Evolutionary conservation across 1,140 invertebrate genomes (phyloP).

Genomic region (Metaphire vulgaris): DNA sequence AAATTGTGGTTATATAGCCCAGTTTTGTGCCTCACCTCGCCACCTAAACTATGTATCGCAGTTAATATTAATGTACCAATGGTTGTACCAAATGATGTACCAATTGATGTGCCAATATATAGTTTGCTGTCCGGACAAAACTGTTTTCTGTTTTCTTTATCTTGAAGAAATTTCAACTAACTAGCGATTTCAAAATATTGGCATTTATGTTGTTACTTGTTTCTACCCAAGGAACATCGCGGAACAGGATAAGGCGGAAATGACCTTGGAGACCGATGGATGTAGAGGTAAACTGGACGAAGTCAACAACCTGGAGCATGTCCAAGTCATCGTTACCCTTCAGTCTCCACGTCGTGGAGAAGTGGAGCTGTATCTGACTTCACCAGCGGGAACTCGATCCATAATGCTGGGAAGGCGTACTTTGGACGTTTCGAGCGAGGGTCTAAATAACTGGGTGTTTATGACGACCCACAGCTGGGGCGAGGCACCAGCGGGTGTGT

Average conservation of each 20-base stretch:
- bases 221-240: neutral
- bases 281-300: conserved; percentile 74
- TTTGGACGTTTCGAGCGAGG: neutral
- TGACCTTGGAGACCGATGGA: conserved; percentile 54
- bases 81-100: too few species aligned
- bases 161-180: too few species aligned
- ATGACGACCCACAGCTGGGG: conserved; percentile 12
- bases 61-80: too few species aligned
- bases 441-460: neutral
- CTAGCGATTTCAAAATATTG: too few species aligned
- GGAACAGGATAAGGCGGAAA: conserved; percentile 34
- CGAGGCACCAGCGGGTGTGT: neutral
- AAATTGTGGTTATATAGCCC: too few species aligned
- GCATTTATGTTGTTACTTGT: neutral
- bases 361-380: conserved; percentile 18
- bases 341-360: conserved; percentile 74
- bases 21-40: too few species aligned
- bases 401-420: neutral
- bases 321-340: conserved; percentile 91
- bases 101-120: too few species aligned
- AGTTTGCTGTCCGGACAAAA: too few species aligned
- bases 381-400: neutral
- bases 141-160: too few species aligned
- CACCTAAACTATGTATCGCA: too few species aligned
- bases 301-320: conserved; percentile 86